phyloP scores from a whole-genome alignment of 2,888 invertebrate species.

The Pristionchus entomophagus region DNA sequence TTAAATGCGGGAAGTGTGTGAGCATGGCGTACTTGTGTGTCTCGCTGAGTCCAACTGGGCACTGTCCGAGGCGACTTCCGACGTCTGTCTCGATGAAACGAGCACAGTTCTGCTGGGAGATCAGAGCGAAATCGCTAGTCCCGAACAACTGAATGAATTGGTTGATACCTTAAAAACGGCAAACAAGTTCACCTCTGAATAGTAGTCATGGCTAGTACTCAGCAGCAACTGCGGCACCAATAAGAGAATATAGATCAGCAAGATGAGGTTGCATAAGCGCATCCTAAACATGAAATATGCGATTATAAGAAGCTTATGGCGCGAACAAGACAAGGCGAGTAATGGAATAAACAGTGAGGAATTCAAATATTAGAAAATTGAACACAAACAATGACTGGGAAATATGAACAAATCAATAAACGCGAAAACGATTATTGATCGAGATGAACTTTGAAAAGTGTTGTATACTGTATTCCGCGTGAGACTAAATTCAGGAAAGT shows the following conservation, averaged over 20 bases:
- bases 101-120: slow-evolving; percentile 2
- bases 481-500: not conserved
- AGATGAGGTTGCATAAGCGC: not conserved
- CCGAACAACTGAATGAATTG: slow-evolving; percentile 12
- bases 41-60: not conserved
- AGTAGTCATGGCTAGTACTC: not conserved
- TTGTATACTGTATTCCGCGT: not conserved
- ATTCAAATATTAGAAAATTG: too few relatives aligned
- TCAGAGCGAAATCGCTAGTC: not conserved
- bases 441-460: not conserved
- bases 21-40: not conserved
- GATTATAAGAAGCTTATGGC: too few relatives aligned
- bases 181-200: not conserved
- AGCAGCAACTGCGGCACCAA: not conserved
- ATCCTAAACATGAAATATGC: not conserved
- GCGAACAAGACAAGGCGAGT: too few relatives aligned
- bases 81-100: not conserved
- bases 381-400: too few relatives aligned
- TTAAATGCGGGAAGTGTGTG: not conserved
- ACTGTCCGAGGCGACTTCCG: not conserved
- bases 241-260: not conserved
- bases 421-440: too few relatives aligned
- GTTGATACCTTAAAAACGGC: not conserved
- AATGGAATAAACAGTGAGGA: too few relatives aligned
- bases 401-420: too few relatives aligned